Conservation (phyloP, 1,140 invertebrate genomes). For the Philotrypesis tridentata region DNA sequence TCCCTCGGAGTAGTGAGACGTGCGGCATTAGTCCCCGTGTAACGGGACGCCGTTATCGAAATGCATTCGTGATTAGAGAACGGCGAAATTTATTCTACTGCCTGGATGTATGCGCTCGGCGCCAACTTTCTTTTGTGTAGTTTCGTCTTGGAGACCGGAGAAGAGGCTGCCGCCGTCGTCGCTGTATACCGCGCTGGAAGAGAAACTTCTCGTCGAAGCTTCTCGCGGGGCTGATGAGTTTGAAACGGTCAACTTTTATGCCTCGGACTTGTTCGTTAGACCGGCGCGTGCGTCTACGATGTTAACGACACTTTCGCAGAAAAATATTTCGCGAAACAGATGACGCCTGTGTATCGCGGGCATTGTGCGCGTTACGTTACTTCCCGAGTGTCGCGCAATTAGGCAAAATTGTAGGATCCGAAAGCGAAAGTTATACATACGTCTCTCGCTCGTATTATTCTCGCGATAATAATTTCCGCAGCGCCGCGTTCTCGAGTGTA, state of each 20-base stretch:
- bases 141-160: not conserved
- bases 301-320: not conserved
- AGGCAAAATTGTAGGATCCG: no score
- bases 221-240: not conserved
- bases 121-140: not conserved
- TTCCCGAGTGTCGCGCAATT: no score
- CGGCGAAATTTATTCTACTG: not conserved
- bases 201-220: not conserved
- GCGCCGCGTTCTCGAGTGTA: no score
- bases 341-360: no score
- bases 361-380: no score
- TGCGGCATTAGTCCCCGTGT: not conserved
- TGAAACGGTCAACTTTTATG: not conserved
- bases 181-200: no score
- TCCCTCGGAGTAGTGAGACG: not conserved
- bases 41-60: not conserved
- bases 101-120: not conserved
- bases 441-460: no score
- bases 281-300: no score
- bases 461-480: no score
- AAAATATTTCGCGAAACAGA: no score
- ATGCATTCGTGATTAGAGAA: not conserved
- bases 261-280: not conserved
- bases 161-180: not conserved
- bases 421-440: no score